Conservation (phyloP, 2,888 invertebrate species). For the Nemurella pictetii region DNA sequence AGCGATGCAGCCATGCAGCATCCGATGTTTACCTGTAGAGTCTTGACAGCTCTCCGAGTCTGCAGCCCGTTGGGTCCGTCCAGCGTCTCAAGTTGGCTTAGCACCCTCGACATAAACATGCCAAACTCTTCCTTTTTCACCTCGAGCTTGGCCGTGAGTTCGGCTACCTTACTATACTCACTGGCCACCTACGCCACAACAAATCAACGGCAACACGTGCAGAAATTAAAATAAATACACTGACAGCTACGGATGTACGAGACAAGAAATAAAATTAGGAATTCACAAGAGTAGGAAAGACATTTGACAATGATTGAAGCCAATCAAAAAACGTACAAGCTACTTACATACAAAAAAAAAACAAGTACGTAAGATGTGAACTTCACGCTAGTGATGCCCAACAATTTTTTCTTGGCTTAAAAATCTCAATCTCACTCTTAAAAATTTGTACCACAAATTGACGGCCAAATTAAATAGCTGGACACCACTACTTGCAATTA, state of each 20-base stretch:
- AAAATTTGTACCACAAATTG: no score
- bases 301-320: conserved; percentile 49
- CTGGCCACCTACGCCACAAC: conserved; percentile 62
- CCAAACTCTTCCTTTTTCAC: conserved; percentile 59
- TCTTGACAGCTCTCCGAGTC: conserved; percentile 9
- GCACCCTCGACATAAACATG: conserved; percentile 56
- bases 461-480: no score
- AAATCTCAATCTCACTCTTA: no score
- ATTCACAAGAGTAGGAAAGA: conserved; percentile 50
- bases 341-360: background rate
- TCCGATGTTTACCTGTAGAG: conserved; percentile 31
- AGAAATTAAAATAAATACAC: conserved; percentile 23
- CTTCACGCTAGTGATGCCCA: no score
- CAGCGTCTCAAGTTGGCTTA: conserved; percentile 59
- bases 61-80: conserved; percentile 53
- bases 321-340: background rate
- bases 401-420: no score
- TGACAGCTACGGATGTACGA: conserved; percentile 39
- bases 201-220: conserved; percentile 19
- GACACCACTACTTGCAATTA: background rate
- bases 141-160: conserved; percentile 59
- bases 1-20: background rate
- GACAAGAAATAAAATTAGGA: conserved; percentile 49
- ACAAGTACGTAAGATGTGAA: no score
- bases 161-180: conserved; percentile 64